A percentile compares a stretch with the other conserved stretches of the same genome.
phyloP scores from a whole-genome alignment of 2,888 invertebrate genomes.

The Parnassius smintheus region DNA sequence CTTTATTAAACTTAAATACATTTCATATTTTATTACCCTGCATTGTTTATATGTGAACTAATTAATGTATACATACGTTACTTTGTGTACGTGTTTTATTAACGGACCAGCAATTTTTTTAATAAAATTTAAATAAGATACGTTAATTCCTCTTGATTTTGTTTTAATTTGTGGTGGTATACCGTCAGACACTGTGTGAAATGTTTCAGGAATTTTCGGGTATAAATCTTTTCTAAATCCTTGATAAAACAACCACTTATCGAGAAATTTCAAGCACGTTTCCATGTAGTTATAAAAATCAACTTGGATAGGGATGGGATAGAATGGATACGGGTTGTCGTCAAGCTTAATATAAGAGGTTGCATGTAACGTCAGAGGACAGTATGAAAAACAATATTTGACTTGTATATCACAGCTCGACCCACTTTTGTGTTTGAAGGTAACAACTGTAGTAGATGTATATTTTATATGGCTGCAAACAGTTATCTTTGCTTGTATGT shows the following conservation, averaged over 20 bases:
- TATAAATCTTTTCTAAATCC: conserved; percentile 71
- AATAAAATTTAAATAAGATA: conserved; percentile 65
- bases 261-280: conserved; percentile 54
- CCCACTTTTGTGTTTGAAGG: conserved; percentile 54
- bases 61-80: conserved; percentile 47
- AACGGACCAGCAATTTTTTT: conserved; percentile 68
- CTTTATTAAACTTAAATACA: not conserved
- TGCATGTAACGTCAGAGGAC: conserved; percentile 63
- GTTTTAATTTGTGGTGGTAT: conserved; percentile 46
- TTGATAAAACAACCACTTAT: conserved; percentile 75
- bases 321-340: conserved; percentile 67
- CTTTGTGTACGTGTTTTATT: conserved; percentile 64
- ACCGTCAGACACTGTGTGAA: conserved; percentile 59
- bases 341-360: conserved; percentile 41
- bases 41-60: no score
- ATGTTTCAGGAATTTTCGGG: conserved; percentile 69
- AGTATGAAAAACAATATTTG: conserved; percentile 60
- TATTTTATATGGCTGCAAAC: conserved; percentile 43
- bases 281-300: conserved; percentile 59
- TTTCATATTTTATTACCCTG: no score
- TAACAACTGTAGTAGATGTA: conserved; percentile 44
- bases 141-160: conserved; percentile 66
- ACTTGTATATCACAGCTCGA: conserved; percentile 64
- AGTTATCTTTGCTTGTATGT: conserved; percentile 50
- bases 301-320: conserved; percentile 50